These are phyloP conservation scores for Camelus bactrianus DNA, from an alignment of 2,113 vertebrate genomes.

Conservation along the genomic window DNA sequence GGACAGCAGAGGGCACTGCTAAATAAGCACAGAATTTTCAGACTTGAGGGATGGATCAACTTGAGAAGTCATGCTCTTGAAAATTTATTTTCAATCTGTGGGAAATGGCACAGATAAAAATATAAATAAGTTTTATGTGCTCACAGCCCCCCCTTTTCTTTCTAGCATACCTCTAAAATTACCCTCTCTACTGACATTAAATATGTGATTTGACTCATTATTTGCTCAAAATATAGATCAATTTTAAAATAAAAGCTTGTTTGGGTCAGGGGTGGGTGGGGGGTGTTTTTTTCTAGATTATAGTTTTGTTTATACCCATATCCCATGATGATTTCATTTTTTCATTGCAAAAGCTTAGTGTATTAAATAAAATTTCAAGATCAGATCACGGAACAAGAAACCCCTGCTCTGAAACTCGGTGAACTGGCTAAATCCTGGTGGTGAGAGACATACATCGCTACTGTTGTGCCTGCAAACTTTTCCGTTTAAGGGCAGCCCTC, in stretches of 20 bases:
- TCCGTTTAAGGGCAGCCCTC: not conserved
- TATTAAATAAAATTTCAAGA: constrained; percentile 42
- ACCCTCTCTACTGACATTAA: constrained; percentile 20
- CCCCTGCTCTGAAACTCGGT: not conserved
- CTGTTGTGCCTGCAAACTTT: not conserved
- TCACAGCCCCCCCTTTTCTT: not conserved
- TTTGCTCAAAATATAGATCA: constrained; percentile 58
- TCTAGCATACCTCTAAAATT: constrained; percentile 36
- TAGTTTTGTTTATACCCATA: not conserved
- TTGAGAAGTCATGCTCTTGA: not conserved
- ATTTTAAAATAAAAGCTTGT: constrained; percentile 56
- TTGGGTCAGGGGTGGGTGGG: not conserved
- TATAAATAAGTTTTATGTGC: not conserved
- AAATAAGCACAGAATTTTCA: constrained; percentile 50
- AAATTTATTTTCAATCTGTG: not conserved
- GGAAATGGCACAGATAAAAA: constrained; percentile 58
- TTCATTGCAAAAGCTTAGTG: not conserved
- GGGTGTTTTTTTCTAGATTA: not conserved
- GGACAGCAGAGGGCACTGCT: constrained; percentile 85
- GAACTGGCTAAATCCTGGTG: not conserved
- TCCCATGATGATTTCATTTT: constrained; percentile 51
- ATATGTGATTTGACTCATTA: constrained; percentile 34
- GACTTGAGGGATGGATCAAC: not conserved
- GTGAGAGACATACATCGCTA: not conserved
- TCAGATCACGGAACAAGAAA: not conserved